Base-by-base conservation (phyloP, 2,888 invertebrate species). In the Bombylius discolor region DNA sequence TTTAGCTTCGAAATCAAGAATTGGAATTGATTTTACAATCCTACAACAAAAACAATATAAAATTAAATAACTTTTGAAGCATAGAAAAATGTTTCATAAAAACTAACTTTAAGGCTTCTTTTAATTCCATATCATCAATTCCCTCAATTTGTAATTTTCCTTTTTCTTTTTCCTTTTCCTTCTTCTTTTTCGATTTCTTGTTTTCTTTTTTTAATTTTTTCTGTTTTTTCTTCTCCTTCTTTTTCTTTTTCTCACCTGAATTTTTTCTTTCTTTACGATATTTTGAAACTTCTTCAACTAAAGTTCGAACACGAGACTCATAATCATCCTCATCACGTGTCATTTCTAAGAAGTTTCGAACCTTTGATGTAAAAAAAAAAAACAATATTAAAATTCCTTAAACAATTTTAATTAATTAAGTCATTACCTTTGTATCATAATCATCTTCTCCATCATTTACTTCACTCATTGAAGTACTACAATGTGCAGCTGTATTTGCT, bases 301-400 rank as follows among this genome's bases (percentile, higher is more conserved):
- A 86, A 71, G 85, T 89, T n/a, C 89, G 82, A 57, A 91, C 89
- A 77, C 86, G 88, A 59, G 85, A 86, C 70, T 89, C 88, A 65
- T 90, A 91, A 69, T 90, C 89, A 0, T 88, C 87, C 67, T 90
- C 90, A 63, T 85, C 85, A 70, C 86, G 87, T 4, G 87, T 87
- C 73, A 85, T 85, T 63, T 87, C 85, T 61, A 89, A 71, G 72
- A 89, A 88, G 64, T 82, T 82, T 13, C 83, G 79, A 5, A 88
- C 85, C 79, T 79, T 14, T 7, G 44, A 44, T 44, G 5, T n/a
- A 5, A n/a, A 7, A 45, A 39, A 39, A 3, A 39, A 9, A 9
- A 39, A n/a, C n/a, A n/a, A 9, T 39, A 39, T 39, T 39, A 39
- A 39, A 7, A 23, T 23, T 23, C 3, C 23, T 23, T 23, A 23